Evolutionary conservation across 2,113 vertebrate genomes (phyloP).

Genomic region (Pleuronectes platessa): DNA sequence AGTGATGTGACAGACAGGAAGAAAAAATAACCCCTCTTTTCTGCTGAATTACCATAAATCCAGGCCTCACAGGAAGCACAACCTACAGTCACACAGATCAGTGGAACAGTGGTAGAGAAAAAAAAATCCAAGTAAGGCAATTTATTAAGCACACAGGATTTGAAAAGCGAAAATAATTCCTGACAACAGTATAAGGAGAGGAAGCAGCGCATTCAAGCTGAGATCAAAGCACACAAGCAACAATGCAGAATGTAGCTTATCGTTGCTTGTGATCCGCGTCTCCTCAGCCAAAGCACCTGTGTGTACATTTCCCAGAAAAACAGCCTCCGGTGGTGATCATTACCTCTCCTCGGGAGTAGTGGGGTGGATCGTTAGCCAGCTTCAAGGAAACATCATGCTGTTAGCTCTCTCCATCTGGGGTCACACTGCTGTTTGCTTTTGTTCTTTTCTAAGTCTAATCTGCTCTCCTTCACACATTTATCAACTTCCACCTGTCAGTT

Average conservation of each 20-base stretch:
- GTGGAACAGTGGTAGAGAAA: neutral
- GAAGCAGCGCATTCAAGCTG: slow-evolving; percentile 50
- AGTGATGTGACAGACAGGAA: neutral
- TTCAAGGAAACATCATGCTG: slow-evolving; percentile 62
- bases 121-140: slow-evolving; percentile 42
- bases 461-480: slow-evolving; percentile 58
- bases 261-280: slow-evolving; percentile 52
- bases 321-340: slow-evolving; percentile 70
- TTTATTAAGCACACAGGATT: slow-evolving; percentile 64
- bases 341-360: slow-evolving; percentile 66
- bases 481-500: slow-evolving; percentile 58
- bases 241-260: slow-evolving; percentile 48
- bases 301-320: slow-evolving; percentile 65
- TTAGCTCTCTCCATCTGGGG: slow-evolving; percentile 57
- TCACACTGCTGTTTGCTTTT: slow-evolving; percentile 63
- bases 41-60: slow-evolving; percentile 34
- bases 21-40: neutral
- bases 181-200: slow-evolving; percentile 42
- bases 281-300: slow-evolving; percentile 65
- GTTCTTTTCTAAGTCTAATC: slow-evolving; percentile 56
- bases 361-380: slow-evolving; percentile 67
- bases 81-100: slow-evolving; percentile 13
- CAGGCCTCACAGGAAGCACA: slow-evolving; percentile 23
- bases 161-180: slow-evolving; percentile 62
- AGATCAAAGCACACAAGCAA: slow-evolving; percentile 71